Evolutionary conservation across 2,113 vertebrate species (phyloP).

Genomic region (Mohoua ochrocephala): DNA sequence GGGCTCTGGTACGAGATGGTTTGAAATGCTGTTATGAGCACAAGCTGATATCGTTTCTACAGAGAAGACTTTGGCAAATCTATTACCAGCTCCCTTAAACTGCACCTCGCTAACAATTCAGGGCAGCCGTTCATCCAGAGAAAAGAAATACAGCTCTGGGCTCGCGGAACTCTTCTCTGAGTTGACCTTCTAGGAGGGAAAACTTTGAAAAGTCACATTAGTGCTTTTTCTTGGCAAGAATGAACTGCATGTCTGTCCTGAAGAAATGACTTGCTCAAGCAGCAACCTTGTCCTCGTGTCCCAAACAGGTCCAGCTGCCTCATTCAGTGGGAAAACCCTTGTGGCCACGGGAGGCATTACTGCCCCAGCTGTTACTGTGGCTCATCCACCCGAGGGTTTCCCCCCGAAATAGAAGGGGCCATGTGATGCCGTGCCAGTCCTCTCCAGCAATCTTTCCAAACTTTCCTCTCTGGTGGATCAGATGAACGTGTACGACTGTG

Average conservation of each 20-base stretch:
- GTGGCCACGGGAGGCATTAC: background rate
- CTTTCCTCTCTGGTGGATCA: background rate
- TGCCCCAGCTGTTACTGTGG: background rate
- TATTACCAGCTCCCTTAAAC: slow-evolving; percentile 19
- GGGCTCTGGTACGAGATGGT: background rate
- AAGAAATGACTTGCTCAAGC: background rate
- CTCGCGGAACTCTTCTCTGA: background rate
- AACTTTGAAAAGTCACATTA: slow-evolving; percentile 2
- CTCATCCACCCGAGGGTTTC: background rate
- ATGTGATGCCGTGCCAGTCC: background rate
- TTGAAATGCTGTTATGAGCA: slow-evolving; percentile 47
- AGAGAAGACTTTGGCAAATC: slow-evolving; percentile 35
- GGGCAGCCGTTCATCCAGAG: background rate
- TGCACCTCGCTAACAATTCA: slow-evolving; percentile 17
- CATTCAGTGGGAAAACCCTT: background rate
- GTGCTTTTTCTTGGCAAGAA: background rate
- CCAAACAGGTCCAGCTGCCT: background rate
- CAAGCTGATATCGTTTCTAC: slow-evolving; percentile 42
- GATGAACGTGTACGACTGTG: background rate
- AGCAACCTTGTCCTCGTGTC: background rate
- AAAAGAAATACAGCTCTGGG: slow-evolving; percentile 17
- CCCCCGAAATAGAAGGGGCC: background rate
- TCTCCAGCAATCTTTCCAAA: background rate
- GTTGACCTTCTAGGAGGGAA: background rate
- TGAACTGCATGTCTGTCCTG: background rate